Conservation (phyloP, 2,888 invertebrate genomes). For the Heliothis peltigera region DNA sequence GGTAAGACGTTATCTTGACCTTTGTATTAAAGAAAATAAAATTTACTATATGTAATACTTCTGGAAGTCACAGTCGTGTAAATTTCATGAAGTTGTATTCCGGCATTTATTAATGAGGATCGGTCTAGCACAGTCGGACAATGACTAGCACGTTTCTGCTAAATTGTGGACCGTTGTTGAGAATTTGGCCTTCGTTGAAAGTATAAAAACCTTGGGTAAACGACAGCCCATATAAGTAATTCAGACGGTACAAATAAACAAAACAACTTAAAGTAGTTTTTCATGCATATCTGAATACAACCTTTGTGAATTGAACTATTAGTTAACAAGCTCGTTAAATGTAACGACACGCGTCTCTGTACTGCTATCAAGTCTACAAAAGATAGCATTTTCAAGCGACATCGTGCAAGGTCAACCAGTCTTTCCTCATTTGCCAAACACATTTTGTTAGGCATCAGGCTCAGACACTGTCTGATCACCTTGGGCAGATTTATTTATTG, state of each 20-base stretch:
- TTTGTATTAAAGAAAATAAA: too few relatives aligned
- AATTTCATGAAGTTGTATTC: constrained; percentile 65
- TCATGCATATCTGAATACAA: constrained; percentile 75
- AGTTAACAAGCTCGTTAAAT: constrained; percentile 58
- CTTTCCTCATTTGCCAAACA: constrained; percentile 66
- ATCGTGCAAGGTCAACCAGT: constrained; percentile 65
- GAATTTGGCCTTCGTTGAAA: constrained; percentile 66
- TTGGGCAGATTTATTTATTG: constrained; percentile 46
- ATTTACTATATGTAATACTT: too few relatives aligned
- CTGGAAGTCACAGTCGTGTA: constrained; percentile 6
- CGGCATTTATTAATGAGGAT: constrained; percentile 80
- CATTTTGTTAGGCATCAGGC: constrained; percentile 48
- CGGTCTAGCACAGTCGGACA: constrained; percentile 67
- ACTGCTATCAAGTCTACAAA: constrained; percentile 54
- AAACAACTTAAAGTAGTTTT: constrained; percentile 75
- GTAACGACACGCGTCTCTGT: constrained; percentile 45
- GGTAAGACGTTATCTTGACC: background rate
- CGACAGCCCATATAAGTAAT: constrained; percentile 78
- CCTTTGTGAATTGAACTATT: constrained; percentile 55
- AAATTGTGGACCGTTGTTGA: constrained; percentile 71
- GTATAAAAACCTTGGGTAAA: constrained; percentile 74
- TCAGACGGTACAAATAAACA: constrained; percentile 76
- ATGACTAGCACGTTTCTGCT: constrained; percentile 74
- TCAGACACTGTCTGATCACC: constrained; percentile 49
- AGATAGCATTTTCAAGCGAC: constrained; percentile 61